Evolutionary conservation across 2,113 vertebrate genomes (phyloP), one percentile per base, ranked within the genome.

Genomic region (Romanogobio albipinnatus): DNA sequence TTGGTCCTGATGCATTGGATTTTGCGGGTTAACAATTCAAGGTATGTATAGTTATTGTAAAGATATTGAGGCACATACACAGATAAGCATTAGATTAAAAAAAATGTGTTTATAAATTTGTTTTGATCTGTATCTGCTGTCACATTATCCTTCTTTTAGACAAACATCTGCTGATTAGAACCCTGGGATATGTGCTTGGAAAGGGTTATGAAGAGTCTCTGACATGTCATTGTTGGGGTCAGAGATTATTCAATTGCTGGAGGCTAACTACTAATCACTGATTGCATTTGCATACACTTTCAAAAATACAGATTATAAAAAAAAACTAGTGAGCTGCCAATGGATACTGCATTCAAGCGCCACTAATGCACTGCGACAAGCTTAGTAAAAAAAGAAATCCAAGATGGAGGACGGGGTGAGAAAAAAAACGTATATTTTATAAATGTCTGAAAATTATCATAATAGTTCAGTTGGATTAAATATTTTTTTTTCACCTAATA

Each of bases 201-300:
- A 68, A 75, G 29, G 51, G 68, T 73, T 80, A 49, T 68, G 7
- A 43, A 39, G 43, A 26, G 75, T 51, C 77, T 49, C n/a, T 78
- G 15, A 74, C 47, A 64, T 87, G 51, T 84, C 87, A 93, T 91
- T 90, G 89, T 62, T 10, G 56, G 85, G 51, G 92, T 91, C 91
- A 93, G 86, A 91, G 90, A 90, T 92, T 91, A 88, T 51, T 77
- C 87, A 77, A 82, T 76, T 83, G 91, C 93, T 90, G 9, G 75
- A 85, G 91, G 91, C 91, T 87, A 90, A 91, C 80, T 86, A 88
- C 87, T 86, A 84, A 87, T 81, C 11, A 82, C 79, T 82, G 84
- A 87, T 92, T 91, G 89, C 79, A 87, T 92, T 91, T 91, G 86
- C 90, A 90, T 89, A 91, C 88, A 84, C 82, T 62, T 82, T 83